Evolutionary conservation across 2,888 invertebrate species (phyloP), one percentile per base, ranked within the genome.

Genomic region (Erpobdella octoculata): DNA sequence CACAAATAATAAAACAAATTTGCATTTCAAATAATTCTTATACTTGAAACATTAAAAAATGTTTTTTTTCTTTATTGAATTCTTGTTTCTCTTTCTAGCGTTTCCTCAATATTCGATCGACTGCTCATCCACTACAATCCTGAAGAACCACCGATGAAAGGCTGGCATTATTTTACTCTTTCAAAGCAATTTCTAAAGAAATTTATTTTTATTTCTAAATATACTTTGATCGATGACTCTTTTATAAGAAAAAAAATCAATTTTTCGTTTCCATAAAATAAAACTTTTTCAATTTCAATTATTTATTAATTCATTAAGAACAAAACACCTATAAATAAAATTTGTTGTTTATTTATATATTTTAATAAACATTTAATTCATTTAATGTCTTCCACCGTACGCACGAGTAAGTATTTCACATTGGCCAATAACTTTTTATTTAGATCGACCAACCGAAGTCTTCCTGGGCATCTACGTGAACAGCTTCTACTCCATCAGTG

Each of bases 401-500:
- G n/a, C n/a, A n/a, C n/a, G n/a, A n/a, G n/a, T n/a, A n/a, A n/a
- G n/a, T n/a, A n/a, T n/a, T n/a, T n/a, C n/a, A n/a, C n/a, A n/a
- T n/a, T n/a, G n/a, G n/a, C 46, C n/a, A 59, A 59, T 21, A 59
- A n/a, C 21, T 59, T 9, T 18, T 18, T 59, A n/a, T 67, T 12
- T 61, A 75, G 75, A 71, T 65, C 71, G 76, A 18, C 77, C 80
- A 8, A 80, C 80, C 1, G 76, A 75, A 33, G 79, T 80, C 6
- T 71, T 75, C n/a, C 75, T 80, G 37, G 78, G 79, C 58, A 76
- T 81, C 12, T 77, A 78, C 71, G 74, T 81, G 58, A 77, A 78
- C 71, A 92, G 92, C 65, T 85, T 93, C 77, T 93, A 93, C 85
- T 93, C 93, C n/a, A 93, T 94, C 76, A 92, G 93, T 81, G 94